Evolutionary conservation across 1,140 invertebrate species (phyloP), one percentile per base, ranked within the genome.

Genomic region (Venturia canescens): DNA sequence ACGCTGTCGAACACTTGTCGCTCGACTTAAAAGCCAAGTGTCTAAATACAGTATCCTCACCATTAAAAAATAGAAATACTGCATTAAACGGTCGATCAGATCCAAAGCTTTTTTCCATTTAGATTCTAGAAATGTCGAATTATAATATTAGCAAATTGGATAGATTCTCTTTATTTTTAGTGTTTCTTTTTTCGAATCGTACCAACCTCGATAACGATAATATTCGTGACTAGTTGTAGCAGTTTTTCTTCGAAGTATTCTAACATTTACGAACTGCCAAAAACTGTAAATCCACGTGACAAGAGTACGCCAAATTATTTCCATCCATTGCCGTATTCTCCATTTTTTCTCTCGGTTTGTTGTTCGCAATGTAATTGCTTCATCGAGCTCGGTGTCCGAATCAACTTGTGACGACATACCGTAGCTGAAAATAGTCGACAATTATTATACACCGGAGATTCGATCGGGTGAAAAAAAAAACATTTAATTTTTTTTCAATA

Each of bases 1-100:
- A 38, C 83, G 77, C 23, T 87, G 71, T 34, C 89, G 88, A 44
- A 87, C 11, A 67, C 70, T 81, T 38, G 87, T 87, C 66, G 84
- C 67, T 81, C 80, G 86, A 76, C 89, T 92, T 27, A 92, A 71
- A 50, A 91, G 16, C 91, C 91, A 92, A 38, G 89, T 82, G 80
- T 92, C 90, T 7, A 91, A 72, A 23, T 89, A 85, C 23, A 91
- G 75, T 70, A 87, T 63, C 69, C 85, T 88, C 15, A 90, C 86
- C 34, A 90, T 78, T 80, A 88, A 79, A 18, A 91, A 78, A 72
- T 92, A 91, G 31, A 90, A n/a, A 74, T 86, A 84, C 50, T 88
- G 84, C 70, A 88, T 82, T n/a, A 77, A 66, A 63, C 29, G 80
- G 71, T 87, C 82, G 21, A 89, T 70, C 29, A 66, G 53, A 74